Percentiles rank a stretch among this genome's conserved stretches.
These are phyloP conservation scores for Vireo griseus DNA, from an alignment of 2,797 vertebrate species.

Conservation along the genomic window DNA sequence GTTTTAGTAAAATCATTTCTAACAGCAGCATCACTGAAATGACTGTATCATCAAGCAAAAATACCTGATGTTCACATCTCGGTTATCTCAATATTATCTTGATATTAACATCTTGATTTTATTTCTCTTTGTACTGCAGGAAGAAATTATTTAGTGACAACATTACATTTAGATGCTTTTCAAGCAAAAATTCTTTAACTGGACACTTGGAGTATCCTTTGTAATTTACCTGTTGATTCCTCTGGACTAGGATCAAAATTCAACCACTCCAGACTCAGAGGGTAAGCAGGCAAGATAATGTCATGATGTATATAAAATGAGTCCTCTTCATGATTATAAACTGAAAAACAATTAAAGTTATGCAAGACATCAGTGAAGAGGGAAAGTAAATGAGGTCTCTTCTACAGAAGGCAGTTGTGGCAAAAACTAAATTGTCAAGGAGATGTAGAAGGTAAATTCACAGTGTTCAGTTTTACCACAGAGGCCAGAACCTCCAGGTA, in stretches of 20 bases:
- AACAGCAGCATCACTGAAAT: not conserved
- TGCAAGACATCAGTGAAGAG: not conserved
- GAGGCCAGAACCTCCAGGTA: not conserved
- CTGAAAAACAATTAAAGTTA: constrained; percentile 71
- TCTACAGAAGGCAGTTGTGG: not conserved
- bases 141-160: not conserved
- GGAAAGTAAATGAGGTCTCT: not conserved
- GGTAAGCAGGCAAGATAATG: constrained; percentile 92
- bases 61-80: not conserved
- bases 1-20: not conserved
- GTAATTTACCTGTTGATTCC: constrained; percentile 79
- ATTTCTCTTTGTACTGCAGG: not conserved
- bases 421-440: not conserved
- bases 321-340: constrained; percentile 92
- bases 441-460: not conserved
- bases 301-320: constrained; percentile 95
- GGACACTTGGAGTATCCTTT: not conserved
- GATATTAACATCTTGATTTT: not conserved
- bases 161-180: not conserved
- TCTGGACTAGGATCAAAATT: constrained; percentile 95
- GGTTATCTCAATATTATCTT: not conserved
- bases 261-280: constrained; percentile 91
- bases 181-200: not conserved
- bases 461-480: not conserved
- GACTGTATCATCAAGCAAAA: not conserved